Evolutionary conservation across 2,888 invertebrate species (phyloP).

Genomic region (Drosophila yooni): DNA sequence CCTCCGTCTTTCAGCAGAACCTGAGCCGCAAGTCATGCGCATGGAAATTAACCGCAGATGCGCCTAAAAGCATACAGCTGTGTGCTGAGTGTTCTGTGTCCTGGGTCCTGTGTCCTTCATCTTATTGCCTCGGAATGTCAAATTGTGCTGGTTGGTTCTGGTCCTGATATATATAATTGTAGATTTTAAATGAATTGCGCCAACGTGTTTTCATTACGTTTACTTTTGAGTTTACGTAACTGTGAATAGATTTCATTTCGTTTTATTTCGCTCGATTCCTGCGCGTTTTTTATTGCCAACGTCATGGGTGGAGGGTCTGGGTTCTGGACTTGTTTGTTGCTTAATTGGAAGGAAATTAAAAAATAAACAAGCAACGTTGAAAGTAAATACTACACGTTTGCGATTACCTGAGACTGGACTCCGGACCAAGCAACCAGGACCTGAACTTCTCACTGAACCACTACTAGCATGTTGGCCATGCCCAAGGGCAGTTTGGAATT

Average conservation of each 20-base stretch:
- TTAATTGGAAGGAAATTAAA: slow-evolving; percentile 82
- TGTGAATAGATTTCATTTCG: slow-evolving; percentile 49
- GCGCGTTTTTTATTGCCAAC: slow-evolving; percentile 61
- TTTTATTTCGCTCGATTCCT: slow-evolving; percentile 53
- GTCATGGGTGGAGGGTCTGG: slow-evolving; percentile 1
- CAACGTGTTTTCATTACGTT: slow-evolving; percentile 65
- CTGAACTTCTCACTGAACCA: slow-evolving; percentile 13
- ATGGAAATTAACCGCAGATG: slow-evolving; percentile 69
- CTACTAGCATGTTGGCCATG: slow-evolving; percentile 14
- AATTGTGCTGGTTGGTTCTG: slow-evolving; percentile 20
- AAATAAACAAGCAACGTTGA: slow-evolving; percentile 78
- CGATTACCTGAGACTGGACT: slow-evolving; percentile 69
- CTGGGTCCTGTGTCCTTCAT: neutral
- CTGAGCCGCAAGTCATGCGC: slow-evolving; percentile 54
- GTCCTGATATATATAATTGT: slow-evolving; percentile 22
- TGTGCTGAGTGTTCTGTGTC: slow-evolving; percentile 22
- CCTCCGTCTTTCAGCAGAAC: neutral
- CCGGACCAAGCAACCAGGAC: neutral
- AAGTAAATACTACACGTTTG: slow-evolving; percentile 77
- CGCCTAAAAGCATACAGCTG: slow-evolving; percentile 58
- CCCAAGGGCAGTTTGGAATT: slow-evolving; percentile 75
- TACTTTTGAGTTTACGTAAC: slow-evolving; percentile 51
- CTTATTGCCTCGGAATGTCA: slow-evolving; percentile 35
- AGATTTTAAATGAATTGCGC: slow-evolving; percentile 71
- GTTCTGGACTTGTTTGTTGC: slow-evolving; percentile 76